phyloP scores from a whole-genome alignment of 2,113 vertebrate genomes.

The Nothobranchius kuhntae region DNA sequence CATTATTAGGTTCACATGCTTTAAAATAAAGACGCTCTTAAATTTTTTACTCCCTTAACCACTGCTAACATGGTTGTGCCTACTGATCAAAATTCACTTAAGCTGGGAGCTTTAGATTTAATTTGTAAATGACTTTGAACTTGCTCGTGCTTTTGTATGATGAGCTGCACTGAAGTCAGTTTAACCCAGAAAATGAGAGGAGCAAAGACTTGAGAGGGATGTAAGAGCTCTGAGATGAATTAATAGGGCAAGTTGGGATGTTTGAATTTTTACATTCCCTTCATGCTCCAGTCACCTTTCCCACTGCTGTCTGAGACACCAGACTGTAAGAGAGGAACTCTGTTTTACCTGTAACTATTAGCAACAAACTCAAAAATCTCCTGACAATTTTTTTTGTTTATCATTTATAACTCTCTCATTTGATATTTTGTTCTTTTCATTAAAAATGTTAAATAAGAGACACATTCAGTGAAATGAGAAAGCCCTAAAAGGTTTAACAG shows the following conservation, averaged over 20 bases:
- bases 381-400: background rate
- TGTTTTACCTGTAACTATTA: background rate
- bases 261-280: conserved; percentile 24
- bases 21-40: conserved; percentile 2
- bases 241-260: conserved; percentile 43
- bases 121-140: conserved; percentile 19
- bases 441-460: background rate
- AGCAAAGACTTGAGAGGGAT: conserved; percentile 26
- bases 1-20: conserved; percentile 29
- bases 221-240: conserved; percentile 24
- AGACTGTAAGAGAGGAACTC: conserved; percentile 17
- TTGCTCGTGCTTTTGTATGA: conserved; percentile 19
- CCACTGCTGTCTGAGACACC: conserved; percentile 11
- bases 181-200: conserved; percentile 26
- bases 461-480: background rate
- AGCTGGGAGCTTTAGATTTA: conserved; percentile 18
- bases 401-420: background rate
- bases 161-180: conserved; percentile 13
- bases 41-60: conserved; percentile 21
- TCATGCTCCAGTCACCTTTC: background rate
- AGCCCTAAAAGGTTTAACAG: background rate
- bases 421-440: conserved; percentile 9
- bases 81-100: conserved; percentile 18
- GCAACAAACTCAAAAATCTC: background rate
- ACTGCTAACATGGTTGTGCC: conserved; percentile 11